Conservation (phyloP, 2,888 invertebrate genomes). For the Miltochrista miniata region DNA sequence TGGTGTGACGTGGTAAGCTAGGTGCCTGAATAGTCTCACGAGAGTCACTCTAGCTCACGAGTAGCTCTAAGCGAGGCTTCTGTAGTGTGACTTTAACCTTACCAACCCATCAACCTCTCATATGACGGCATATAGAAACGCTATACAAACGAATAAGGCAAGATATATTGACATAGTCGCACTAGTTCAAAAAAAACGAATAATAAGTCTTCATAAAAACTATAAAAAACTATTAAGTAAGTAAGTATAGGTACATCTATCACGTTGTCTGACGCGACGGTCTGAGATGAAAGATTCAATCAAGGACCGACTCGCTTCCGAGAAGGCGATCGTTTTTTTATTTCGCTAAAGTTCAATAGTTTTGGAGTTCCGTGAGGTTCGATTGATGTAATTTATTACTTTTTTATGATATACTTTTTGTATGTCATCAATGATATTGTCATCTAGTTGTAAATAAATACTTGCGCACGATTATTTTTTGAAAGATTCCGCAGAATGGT, state of each 20-base stretch:
- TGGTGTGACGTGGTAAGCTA: too few species aligned
- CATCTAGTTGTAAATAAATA: too few species aligned
- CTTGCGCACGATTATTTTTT: too few species aligned
- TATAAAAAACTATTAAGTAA: constrained; percentile 55
- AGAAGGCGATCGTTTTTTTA: constrained; percentile 60
- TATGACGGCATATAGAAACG: too few species aligned
- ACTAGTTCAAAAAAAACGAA: constrained; percentile 48
- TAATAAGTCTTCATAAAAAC: constrained; percentile 55
- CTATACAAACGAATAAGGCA: constrained; percentile 10
- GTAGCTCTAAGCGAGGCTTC: too few species aligned
- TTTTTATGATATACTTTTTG: constrained; percentile 11
- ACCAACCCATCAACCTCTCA: constrained; percentile 8
- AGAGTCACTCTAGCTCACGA: too few species aligned
- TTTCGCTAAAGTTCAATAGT: constrained; percentile 56
- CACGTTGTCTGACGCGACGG: constrained; percentile 51
- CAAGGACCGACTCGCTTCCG: constrained; percentile 67
- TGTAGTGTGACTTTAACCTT: too few species aligned
- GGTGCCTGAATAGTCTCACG: too few species aligned
- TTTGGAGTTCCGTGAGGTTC: constrained; percentile 50
- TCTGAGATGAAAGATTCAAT: constrained; percentile 74
- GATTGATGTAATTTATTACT: constrained; percentile 5
- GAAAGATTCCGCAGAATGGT: too few species aligned
- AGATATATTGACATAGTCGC: constrained; percentile 9
- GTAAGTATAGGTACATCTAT: constrained; percentile 45
- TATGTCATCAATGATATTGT: too few species aligned